Evolutionary conservation across 2,888 invertebrate genomes (phyloP), one percentile per base, ranked within the genome.

Genomic region (Branchellion lobata): DNA sequence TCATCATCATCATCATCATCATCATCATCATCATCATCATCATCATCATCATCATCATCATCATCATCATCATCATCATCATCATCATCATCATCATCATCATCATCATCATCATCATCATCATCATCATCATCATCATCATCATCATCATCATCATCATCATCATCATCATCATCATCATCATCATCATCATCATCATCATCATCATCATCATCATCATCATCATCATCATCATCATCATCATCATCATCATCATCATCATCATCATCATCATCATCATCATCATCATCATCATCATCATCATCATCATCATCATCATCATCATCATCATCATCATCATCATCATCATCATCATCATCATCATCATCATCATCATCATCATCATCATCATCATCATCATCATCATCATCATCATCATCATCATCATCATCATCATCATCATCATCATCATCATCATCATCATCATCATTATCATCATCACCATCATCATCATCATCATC

Each of bases 241-340:
- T 72, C 72, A 72, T 72, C 72, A 33, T 72, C 72, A 72, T 72
- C 72, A 33, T 72, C 72, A 72, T 72, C 72, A 33, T 72, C 72
- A 72, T 72, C 72, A 72, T 72, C 72, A 72, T 72, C 72, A 72
- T 72, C 72, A 72, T 72, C 72, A 72, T 72, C 72, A 72, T 72
- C 72, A 72, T 72, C 72, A 72, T 72, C 72, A 72, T 72, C 72
- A 72, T 72, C 72, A 72, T 72, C 72, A 72, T 72, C 27, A 72
- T 72, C 72, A 72, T 72, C 72, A 72, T 65, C 68, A 18, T 65
- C 68, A 65, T 65, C 68, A 65, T 65, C 68, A 65, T 71, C 71
- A 71, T 71, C 71, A 11, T 71, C 71, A 18, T 71, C 71, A 71
- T 71, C 71, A 31, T 33, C 71, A 5, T 71, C 71, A 5, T 71